Evolutionary conservation across 2,888 invertebrate genomes (phyloP), one percentile per base, ranked within the genome.

Genomic region (Blastobasis adustella): DNA sequence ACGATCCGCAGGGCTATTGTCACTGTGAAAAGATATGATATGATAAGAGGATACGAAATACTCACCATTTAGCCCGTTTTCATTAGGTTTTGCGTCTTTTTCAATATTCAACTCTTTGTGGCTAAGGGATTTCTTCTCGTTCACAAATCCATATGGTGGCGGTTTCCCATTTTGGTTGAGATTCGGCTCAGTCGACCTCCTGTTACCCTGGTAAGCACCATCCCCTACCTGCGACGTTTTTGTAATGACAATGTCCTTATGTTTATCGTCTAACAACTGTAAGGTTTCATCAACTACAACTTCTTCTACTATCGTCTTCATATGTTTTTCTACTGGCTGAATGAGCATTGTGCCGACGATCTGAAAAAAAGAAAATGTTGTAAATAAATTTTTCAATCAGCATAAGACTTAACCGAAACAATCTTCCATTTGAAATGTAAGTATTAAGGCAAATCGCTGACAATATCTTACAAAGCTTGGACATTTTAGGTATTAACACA

Each of bases 261-360:
- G 69, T 54, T 77, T 82, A 4, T 76, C 69, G 50, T 78, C 70
- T 47, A 88, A 63, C 49, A 87, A 62, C 46, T 75, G 67, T 49
- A 78, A 61, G 51, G 72, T 82, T 66, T 88, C 86, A 56, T 87
- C 82, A 61, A 82, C 58, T 49, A 66, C 60, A 6, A 85, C 73
- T 56, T 78, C 76, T 62, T 77, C 78, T 67, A 79, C 82, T 0
- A 87, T 60, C 67, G 75, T 69, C 55, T 88, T 83, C 82, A 90
- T 71, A 55, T 91, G 91, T 83, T 89, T 80, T 68, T 90, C 71
- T 0, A 92, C 89, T 0, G 93, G 92, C 57, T 91, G 90, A 45
- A 92, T 86, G 4, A 91, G 67, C 50, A 89, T 63, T 0, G 90
- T 90, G 3, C 92, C 92, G 51, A 88, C 79, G n/a, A 91, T 79